A percentile compares a stretch with the other conserved stretches of the same genome.
Evolutionary conservation across 2,113 vertebrate species (phyloP).

Genomic region (Rhagologus leucostigma): DNA sequence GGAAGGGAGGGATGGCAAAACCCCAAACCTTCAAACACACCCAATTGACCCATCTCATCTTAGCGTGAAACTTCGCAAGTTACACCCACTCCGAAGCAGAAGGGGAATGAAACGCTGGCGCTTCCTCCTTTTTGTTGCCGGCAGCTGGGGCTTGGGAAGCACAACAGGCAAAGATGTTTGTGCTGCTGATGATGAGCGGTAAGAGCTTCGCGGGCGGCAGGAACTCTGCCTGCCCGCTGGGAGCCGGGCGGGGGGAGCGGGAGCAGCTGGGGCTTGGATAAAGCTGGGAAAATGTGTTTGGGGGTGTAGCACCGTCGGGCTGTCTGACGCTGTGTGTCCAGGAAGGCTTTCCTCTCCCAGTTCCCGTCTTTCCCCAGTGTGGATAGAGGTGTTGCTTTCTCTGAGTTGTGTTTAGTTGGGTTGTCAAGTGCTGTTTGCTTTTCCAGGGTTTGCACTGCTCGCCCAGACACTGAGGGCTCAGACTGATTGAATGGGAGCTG

Average conservation of each 20-base stretch:
- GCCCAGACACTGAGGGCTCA: not conserved
- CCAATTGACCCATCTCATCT: conserved; percentile 71
- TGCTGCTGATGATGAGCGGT: conserved; percentile 48
- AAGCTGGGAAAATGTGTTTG: not conserved
- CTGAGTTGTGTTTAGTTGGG: not conserved
- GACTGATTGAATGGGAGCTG: not conserved
- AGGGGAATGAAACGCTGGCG: conserved; percentile 47
- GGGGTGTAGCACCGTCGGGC: rapidly evolving
- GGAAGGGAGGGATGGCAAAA: conserved; percentile 26
- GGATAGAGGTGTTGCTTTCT: not conserved
- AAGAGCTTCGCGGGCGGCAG: not conserved
- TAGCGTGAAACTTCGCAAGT: conserved; percentile 65
- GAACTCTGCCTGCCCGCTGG: not conserved
- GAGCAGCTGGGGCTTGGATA: not conserved
- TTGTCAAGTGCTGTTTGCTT: not conserved
- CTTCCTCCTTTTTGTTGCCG: conserved; percentile 64
- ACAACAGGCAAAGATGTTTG: not conserved
- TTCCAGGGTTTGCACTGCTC: not conserved
- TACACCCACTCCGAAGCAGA: conserved; percentile 70
- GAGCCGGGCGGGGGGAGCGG: not conserved
- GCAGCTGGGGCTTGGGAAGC: conserved; percentile 25
- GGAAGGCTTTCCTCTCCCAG: not conserved
- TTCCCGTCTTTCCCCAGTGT: not conserved
- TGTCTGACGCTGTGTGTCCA: not conserved
- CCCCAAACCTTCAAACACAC: conserved; percentile 64